A percentile compares a stretch with the other conserved stretches of the same genome.
Conservation (phyloP, 2,113 vertebrate genomes). For the Chinchilla lanigera region DNA sequence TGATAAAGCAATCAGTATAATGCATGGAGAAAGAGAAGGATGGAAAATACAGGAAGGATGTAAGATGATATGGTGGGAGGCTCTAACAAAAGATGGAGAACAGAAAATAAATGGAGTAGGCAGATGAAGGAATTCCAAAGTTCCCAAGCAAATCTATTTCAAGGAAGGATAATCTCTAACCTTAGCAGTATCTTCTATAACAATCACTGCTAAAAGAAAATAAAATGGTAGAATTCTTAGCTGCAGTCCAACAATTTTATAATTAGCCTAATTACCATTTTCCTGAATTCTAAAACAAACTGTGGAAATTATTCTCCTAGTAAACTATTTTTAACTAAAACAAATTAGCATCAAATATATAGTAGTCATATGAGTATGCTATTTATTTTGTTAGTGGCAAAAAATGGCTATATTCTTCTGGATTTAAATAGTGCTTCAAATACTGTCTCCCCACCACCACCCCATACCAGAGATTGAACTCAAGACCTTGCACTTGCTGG, state of each 20-base stretch:
- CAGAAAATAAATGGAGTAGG: not conserved
- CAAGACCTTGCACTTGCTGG: no score
- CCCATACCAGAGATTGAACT: no score
- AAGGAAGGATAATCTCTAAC: not conserved
- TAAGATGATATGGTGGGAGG: not conserved
- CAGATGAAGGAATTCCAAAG: not conserved
- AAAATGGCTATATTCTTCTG: not conserved
- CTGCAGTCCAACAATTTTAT: not conserved
- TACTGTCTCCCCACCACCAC: no score
- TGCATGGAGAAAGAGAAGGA: not conserved
- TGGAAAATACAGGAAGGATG: not conserved
- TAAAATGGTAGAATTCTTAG: not conserved
- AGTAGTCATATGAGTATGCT: not conserved
- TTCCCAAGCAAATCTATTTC: not conserved
- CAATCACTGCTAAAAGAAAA: not conserved
- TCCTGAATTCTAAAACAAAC: not conserved
- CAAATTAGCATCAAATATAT: not conserved
- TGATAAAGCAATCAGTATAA: not conserved
- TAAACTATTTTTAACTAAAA: slow-evolving; percentile 7
- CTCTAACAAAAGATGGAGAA: not conserved
- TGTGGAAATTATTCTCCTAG: not conserved
- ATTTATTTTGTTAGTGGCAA: slow-evolving; percentile 4
- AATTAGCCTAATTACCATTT: not conserved
- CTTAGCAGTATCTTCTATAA: not conserved
- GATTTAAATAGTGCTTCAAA: not conserved